Evolutionary conservation across 2,888 invertebrate genomes (phyloP), one percentile per base, ranked within the genome.

Genomic region (Hemithea aestivaria): DNA sequence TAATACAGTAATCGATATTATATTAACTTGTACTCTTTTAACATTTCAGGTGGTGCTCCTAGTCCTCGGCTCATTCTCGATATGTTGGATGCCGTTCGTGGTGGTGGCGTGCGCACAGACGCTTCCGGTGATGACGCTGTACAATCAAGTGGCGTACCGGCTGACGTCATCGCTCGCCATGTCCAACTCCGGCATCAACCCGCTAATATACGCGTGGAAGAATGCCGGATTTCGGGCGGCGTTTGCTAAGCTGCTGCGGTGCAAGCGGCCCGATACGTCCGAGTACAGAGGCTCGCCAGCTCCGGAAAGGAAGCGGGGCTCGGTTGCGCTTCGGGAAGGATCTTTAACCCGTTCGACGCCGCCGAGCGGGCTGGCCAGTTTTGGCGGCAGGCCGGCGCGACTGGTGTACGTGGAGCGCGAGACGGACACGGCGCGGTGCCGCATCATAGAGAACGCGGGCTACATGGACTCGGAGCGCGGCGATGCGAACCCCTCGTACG

Each of bases 141-240:
- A 88, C 62, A 88, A 87, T 62, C 82, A 89, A 48, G 76, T 88
- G 40, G 74, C 90, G 25, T 93, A 93, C 73, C 90, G 91, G 53
- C 82, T 88, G 8, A 89, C 91, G 31, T 91, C 92, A 44, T 90
- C 92, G 1, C 81, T 95, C 48, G 94, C 94, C 11, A 92, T 94
- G 87, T 89, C 92, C 34, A 94, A 94, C 73, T 94, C 94, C 6
- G 93, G 93, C 16, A 90, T 94, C 62, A 95, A 95, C 76, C 95
- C 95, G 0, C 80, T 94, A 27, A 94, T 94, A 58, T 95, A 95
- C 79, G 94, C 94, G 20, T 95, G 95, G 94, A 95, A 95, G 72
- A 94, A 94, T 69, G 88, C 90, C 5, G 93, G 91, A 47, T 94
- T 94, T 67, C 90, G 94, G 2, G 89, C 89, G 31, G 92, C 94